These are phyloP conservation scores for Microctenopoma lineatum DNA, from an alignment of 2,797 vertebrate species.

Conservation along the genomic window DNA sequence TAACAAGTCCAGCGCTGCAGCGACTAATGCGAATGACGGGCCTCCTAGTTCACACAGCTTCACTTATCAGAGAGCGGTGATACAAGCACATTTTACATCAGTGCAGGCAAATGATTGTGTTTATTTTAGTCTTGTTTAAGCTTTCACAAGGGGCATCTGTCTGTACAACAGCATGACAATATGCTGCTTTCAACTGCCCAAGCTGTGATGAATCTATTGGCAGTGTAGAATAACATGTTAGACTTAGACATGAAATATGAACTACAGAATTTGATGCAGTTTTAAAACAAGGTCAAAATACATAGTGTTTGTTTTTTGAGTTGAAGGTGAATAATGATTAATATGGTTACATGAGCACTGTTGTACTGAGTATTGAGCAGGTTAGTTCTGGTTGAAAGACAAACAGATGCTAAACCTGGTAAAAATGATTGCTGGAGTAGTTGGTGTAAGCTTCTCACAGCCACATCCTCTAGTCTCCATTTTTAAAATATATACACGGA, in stretches of 20 bases:
- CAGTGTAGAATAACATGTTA: neutral
- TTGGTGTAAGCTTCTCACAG: constrained; percentile 5
- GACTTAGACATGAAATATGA: neutral
- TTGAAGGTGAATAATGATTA: constrained; percentile 1
- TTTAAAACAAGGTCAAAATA: neutral
- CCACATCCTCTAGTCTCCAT: constrained; percentile 48
- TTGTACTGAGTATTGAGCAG: neutral
- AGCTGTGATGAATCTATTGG: neutral
- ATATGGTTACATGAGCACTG: neutral
- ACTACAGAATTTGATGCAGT: no score
- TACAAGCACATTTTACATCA: neutral
- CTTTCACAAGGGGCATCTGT: neutral
- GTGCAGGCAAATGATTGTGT: neutral
- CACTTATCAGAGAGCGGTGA: neutral
- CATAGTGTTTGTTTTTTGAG: neutral
- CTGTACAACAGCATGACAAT: neutral
- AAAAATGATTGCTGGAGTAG: constrained; percentile 19
- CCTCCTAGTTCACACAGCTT: constrained; percentile 12
- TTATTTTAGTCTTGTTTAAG: neutral
- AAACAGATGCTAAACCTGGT: constrained; percentile 38
- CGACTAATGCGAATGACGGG: neutral
- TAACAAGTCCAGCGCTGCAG: constrained; percentile 7
- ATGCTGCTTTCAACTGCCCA: neutral
- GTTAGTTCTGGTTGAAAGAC: constrained; percentile 16
- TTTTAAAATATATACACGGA: constrained; percentile 16